Evolutionary conservation across 2,888 invertebrate species (phyloP).

Genomic region (Andricus curvator): DNA sequence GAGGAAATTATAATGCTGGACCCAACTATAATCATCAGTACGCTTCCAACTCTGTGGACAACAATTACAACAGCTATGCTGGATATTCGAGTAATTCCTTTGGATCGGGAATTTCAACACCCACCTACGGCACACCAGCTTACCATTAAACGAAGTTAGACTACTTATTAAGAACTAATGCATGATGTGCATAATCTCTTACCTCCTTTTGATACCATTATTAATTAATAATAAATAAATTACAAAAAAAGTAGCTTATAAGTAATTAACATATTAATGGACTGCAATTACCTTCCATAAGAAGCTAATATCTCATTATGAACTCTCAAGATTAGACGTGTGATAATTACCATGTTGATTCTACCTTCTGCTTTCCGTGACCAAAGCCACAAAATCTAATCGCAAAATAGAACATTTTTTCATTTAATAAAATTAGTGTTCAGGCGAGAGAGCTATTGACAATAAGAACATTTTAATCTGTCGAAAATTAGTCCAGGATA

Average conservation of each 20-base stretch:
- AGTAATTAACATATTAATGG: neutral
- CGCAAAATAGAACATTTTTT: neutral
- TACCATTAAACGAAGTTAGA: constrained; percentile 53
- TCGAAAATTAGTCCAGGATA: neutral
- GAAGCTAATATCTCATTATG: neutral
- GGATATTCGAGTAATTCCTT: constrained; percentile 63
- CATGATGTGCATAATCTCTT: constrained; percentile 17
- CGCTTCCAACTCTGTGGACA: constrained; percentile 68
- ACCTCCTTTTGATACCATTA: neutral
- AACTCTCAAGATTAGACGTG: neutral
- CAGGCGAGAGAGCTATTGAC: neutral
- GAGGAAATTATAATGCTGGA: constrained; percentile 60
- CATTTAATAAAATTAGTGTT: neutral
- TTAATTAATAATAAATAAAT: neutral
- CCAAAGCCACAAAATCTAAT: constrained; percentile 4
- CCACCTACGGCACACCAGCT: constrained; percentile 72
- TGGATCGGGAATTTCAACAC: constrained; percentile 62
- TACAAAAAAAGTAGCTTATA: neutral
- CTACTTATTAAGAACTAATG: constrained; percentile 38
- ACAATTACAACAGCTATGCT: constrained; percentile 63
- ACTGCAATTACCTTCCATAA: neutral
- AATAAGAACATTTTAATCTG: neutral
- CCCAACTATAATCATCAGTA: constrained; percentile 67
- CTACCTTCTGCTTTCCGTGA: neutral
- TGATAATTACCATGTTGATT: constrained; percentile 7